Evolutionary conservation across 2,113 vertebrate species (phyloP).

Genomic region (Piaya cayana): DNA sequence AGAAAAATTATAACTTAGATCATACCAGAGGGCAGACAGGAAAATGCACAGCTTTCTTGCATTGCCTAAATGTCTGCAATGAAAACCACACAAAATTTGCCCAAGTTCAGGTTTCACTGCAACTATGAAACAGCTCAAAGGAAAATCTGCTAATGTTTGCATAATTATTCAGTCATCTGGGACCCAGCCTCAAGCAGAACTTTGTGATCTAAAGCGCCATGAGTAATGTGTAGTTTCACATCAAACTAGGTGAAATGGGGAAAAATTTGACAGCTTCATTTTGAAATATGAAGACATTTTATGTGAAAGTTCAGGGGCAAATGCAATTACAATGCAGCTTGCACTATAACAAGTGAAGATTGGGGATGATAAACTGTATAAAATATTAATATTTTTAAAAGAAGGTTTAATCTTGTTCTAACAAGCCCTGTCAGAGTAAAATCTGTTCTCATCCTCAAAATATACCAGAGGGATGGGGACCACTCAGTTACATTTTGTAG

Average conservation of each 20-base stretch:
- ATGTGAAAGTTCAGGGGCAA: not conserved
- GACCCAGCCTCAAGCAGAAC: constrained; percentile 20
- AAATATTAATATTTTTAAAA: not conserved
- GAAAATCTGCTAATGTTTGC: constrained; percentile 58
- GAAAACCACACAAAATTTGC: constrained; percentile 55
- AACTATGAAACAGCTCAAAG: constrained; percentile 58
- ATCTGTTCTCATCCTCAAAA: not conserved
- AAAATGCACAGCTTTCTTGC: constrained; percentile 18
- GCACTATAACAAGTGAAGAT: not conserved
- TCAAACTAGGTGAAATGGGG: constrained; percentile 2
- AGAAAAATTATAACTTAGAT: constrained; percentile 35
- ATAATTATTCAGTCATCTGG: constrained; percentile 35
- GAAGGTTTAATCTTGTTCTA: not conserved
- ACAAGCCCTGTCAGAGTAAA: not conserved
- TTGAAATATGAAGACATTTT: constrained; percentile 15
- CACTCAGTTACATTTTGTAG: not conserved
- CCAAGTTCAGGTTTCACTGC: constrained; percentile 39
- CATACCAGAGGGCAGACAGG: not conserved
- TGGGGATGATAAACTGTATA: not conserved
- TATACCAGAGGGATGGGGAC: not conserved
- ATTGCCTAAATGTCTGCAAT: constrained; percentile 21
- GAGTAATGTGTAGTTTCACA: constrained; percentile 35
- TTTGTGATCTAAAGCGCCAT: constrained; percentile 25
- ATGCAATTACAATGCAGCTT: not conserved
- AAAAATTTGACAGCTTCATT: not conserved